Conservation (phyloP, 35 echinoderm and acorn worm genomes). For the Heliocidaris tuberculata region DNA sequence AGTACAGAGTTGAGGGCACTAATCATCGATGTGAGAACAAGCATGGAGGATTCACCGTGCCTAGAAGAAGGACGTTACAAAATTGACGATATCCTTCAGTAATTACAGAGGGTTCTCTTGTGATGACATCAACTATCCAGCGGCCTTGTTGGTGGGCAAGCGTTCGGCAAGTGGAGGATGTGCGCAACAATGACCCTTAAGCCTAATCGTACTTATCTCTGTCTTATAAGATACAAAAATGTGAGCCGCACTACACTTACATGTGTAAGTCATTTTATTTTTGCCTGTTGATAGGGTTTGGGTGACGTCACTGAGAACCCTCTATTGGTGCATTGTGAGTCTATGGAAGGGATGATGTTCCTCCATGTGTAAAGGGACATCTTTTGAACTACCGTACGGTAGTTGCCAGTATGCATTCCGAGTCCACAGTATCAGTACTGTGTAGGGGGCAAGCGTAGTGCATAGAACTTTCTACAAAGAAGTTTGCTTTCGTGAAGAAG, state of each 20-base stretch:
- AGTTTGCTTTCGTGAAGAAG: no score
- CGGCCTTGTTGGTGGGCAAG: no score
- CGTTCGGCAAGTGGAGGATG: no score
- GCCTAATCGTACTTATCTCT: no score
- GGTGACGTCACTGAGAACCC: background rate
- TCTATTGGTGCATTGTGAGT: background rate
- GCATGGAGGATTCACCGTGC: background rate
- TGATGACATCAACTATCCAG: no score
- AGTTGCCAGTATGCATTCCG: background rate
- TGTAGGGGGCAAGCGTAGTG: background rate
- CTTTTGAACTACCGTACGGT: conserved; percentile 15
- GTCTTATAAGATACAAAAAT: background rate
- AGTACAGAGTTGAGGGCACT: background rate
- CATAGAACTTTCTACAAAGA: background rate
- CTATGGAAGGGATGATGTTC: background rate
- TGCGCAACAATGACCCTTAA: no score
- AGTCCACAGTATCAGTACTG: conserved; percentile 35
- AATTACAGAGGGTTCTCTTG: no score
- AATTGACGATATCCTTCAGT: background rate
- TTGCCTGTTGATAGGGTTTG: no score
- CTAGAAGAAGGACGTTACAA: background rate
- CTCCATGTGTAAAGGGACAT: background rate
- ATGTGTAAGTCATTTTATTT: no score
- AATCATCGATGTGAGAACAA: background rate
- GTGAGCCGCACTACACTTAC: background rate